Evolutionary conservation across 2,113 vertebrate species (phyloP), one percentile per base, ranked within the genome.

Genomic region (Oplegnathus fasciatus): DNA sequence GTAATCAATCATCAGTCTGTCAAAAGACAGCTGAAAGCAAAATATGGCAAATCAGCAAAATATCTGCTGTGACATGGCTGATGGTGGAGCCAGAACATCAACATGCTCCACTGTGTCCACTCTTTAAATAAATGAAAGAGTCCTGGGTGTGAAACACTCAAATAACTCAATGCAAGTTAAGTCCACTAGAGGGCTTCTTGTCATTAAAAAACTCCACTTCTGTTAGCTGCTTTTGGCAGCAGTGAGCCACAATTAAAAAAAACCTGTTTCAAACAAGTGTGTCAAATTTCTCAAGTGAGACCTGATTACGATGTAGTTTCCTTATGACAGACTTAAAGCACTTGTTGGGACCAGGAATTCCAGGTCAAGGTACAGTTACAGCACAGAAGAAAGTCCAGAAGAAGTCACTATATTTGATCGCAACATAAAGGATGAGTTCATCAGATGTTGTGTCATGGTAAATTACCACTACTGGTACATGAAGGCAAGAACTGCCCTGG

Each of bases 101-200:
- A 71, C 46, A 44, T 80, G n/a, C 10, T 4, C 3, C 34, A 37
- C 34, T 37, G 34, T 37, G 34, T 37, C 34, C 34, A 3, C 34
- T 37, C 34, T 37, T 37, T 37, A 37, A 46, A 37, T 3, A 37
- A 62, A 22, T 61, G 11, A 40, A 65, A 22, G 17, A 34, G 40
- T n/a, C 40, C 13, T 58, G 32, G 57, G 3, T 50, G 52, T 61
- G 26, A 62, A 62, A 37, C n/a, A 24, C 13, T 8, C 2, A 30
- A 54, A 24, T 17, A 11, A 37, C 17, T 14, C 22, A 67, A 9
- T 54, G 18, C 3, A 61, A 3, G 17, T 61, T 17, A 10, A 37
- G 10, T 34, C 70, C 48, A 85, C 24, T 64, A 70, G 77, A 70
- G 46, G 71, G 77, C 17, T 57, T 69, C 37, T 57, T 26, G 1